Conservation (phyloP, 2,888 invertebrate genomes). For the Chouioia cunea region DNA sequence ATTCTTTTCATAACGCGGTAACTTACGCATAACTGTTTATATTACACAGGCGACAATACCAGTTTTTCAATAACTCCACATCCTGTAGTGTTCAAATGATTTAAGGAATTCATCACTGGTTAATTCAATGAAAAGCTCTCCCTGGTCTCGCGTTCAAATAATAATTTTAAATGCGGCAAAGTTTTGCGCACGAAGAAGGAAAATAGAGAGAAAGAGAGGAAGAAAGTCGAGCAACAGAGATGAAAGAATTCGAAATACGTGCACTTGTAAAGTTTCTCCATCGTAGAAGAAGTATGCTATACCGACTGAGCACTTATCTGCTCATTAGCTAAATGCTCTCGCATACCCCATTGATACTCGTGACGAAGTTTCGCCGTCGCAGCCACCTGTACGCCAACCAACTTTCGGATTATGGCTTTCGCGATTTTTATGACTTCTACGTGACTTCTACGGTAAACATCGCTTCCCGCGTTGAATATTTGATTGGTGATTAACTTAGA, state of each 20-base stretch:
- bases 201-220: not conserved
- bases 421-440: not conserved
- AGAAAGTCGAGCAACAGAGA: not conserved
- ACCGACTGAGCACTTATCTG: constrained; percentile 14
- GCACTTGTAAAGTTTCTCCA: not conserved
- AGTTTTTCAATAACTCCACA: too few species aligned
- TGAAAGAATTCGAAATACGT: constrained; percentile 28
- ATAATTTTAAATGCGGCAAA: constrained; percentile 34
- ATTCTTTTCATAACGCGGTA: too few species aligned
- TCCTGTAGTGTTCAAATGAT: too few species aligned
- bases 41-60: too few species aligned
- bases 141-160: constrained; percentile 22
- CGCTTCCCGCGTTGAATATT: too few species aligned
- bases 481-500: too few species aligned
- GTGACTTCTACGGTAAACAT: not conserved
- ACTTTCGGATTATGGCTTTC: constrained; percentile 10
- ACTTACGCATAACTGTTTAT: too few species aligned
- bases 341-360: constrained; percentile 17
- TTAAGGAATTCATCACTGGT: too few species aligned
- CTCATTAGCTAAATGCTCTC: constrained; percentile 33
- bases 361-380: constrained; percentile 28
- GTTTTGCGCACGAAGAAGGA: not conserved
- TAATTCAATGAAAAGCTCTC: constrained; percentile 19
- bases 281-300: not conserved
- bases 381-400: constrained; percentile 1